A percentile compares a stretch with the other conserved stretches of the same genome.
Evolutionary conservation across 1,140 invertebrate genomes (phyloP).

Genomic region (Bombus impatiens): DNA sequence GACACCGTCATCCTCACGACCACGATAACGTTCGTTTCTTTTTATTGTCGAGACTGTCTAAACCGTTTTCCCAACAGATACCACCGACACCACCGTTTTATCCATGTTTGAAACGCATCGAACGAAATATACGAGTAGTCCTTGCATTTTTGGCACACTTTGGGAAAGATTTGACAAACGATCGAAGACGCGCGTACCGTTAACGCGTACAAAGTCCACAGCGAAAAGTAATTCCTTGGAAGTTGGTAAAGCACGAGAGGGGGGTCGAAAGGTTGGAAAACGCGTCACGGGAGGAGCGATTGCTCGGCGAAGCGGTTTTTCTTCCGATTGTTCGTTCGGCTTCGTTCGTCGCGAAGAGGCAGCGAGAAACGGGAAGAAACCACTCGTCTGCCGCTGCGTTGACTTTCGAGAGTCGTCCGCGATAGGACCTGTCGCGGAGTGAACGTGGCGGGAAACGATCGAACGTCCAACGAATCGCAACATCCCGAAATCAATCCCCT

Average conservation of each 20-base stretch:
- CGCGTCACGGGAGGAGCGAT: not conserved
- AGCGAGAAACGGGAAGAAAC: slow-evolving; percentile 46
- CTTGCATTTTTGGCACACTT: no score
- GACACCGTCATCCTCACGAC: not conserved
- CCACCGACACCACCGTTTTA: not conserved
- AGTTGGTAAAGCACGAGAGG: not conserved
- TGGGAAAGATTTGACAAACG: no score
- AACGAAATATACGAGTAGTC: not conserved
- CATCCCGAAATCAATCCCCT: not conserved
- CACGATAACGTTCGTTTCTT: not conserved
- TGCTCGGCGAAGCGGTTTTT: not conserved
- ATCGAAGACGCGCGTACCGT: not conserved
- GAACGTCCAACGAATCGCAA: not conserved
- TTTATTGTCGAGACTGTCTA: not conserved
- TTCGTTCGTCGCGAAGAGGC: slow-evolving; percentile 27
- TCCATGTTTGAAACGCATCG: not conserved
- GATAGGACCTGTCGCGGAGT: no score
- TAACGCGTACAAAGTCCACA: not conserved
- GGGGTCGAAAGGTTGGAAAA: not conserved
- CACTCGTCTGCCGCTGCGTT: not conserved
- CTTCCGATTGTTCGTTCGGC: slow-evolving; percentile 26
- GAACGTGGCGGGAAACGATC: not conserved
- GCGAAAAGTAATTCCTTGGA: not conserved
- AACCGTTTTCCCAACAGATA: not conserved
- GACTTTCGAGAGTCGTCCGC: not conserved